phyloP scores from a whole-genome alignment of 2,113 vertebrate species.

The Ginglymostoma cirratum region DNA sequence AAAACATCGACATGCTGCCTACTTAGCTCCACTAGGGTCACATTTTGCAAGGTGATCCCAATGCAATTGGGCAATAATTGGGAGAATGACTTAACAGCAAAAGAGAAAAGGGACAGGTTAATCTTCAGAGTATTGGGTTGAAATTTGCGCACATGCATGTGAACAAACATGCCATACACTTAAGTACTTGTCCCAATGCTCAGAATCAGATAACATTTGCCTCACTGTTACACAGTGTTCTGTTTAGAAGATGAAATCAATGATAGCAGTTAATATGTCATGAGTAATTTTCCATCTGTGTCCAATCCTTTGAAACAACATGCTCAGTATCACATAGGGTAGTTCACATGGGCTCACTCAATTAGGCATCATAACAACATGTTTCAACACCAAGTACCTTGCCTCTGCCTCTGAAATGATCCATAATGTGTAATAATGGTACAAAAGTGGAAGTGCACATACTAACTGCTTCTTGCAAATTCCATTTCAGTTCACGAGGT shows the following conservation, averaged over 20 bases:
- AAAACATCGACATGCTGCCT: not conserved
- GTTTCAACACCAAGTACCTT: not conserved
- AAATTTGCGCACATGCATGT: not conserved
- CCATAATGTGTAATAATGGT: not conserved
- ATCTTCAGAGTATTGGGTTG: not conserved
- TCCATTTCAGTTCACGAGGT: not conserved
- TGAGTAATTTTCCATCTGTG: not conserved
- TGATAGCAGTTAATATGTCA: not conserved
- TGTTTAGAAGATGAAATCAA: constrained; percentile 22
- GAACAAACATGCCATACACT: not conserved
- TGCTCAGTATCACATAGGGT: not conserved
- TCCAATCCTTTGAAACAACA: not conserved
- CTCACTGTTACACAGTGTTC: constrained; percentile 21
- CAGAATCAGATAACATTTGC: not conserved
- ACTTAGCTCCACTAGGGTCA: not conserved
- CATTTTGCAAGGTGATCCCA: not conserved
- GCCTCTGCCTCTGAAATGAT: not conserved
- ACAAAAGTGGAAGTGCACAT: not conserved
- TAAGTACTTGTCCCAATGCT: not conserved
- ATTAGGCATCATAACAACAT: not conserved
- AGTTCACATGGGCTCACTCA: not conserved
- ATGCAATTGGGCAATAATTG: not conserved
- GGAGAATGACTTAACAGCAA: too few relatives aligned
- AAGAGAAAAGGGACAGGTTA: not conserved
- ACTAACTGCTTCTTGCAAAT: not conserved